These are phyloP conservation scores for Meandrusa payeni DNA, from an alignment of 2,888 invertebrate species.

Conservation along the genomic window DNA sequence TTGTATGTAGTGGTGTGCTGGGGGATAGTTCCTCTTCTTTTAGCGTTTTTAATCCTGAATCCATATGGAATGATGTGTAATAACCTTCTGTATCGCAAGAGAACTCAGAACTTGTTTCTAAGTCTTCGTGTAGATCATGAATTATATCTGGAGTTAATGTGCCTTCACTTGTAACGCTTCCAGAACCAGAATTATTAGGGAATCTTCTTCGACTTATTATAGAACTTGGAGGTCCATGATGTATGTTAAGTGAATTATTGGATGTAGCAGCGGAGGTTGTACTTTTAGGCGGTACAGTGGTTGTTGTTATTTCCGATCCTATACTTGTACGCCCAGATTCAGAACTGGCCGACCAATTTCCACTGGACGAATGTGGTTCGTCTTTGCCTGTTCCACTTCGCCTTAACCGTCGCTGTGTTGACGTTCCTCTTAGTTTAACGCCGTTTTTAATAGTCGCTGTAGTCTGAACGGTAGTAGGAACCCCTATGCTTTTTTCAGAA, in stretches of 20 bases:
- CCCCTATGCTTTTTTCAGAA: conserved; percentile 85
- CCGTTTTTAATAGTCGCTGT: conserved; percentile 80
- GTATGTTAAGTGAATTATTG: conserved; percentile 84
- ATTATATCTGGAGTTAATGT: conserved; percentile 92
- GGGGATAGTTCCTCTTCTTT: conserved; percentile 85
- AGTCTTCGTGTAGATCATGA: conserved; percentile 89
- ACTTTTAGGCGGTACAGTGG: conserved; percentile 86
- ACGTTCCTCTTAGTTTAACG: conserved; percentile 89
- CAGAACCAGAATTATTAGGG: conserved; percentile 88
- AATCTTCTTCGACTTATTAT: conserved; percentile 84
- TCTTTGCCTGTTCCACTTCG: conserved; percentile 85
- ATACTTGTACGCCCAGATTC: conserved; percentile 93
- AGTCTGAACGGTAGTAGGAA: conserved; percentile 74
- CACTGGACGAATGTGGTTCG: conserved; percentile 93
- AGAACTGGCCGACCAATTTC: conserved; percentile 97
- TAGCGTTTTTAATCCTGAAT: conserved; percentile 93
- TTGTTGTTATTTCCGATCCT: conserved; percentile 89
- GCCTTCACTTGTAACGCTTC: conserved; percentile 92
- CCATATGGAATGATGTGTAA: conserved; percentile 98
- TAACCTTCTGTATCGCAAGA: conserved; percentile 99
- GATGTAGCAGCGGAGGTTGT: conserved; percentile 85
- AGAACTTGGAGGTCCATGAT: conserved; percentile 84
- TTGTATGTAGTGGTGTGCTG: conserved; percentile 86
- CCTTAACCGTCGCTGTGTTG: conserved; percentile 85
- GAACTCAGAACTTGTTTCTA: conserved; percentile 94